Percentiles rank a stretch among this genome's conserved stretches.
Conservation (phyloP, 1,140 invertebrate species). For the Hylyphantes graminicola region DNA sequence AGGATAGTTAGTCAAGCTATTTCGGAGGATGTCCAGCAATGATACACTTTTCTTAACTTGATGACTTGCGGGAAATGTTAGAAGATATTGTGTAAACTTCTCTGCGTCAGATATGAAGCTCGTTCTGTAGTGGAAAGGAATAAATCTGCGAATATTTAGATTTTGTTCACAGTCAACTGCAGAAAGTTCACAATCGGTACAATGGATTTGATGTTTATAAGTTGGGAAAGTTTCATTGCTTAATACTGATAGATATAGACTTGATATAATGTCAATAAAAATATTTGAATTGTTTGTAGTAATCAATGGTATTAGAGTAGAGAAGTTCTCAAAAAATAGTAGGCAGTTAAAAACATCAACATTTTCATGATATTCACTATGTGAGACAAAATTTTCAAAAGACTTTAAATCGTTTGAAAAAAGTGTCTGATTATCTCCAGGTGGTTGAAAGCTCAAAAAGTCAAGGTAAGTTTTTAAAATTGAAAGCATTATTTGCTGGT, state of each 20-base stretch:
- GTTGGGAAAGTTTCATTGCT: not conserved
- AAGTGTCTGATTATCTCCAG: not conserved
- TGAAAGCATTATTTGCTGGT: constrained; percentile 10
- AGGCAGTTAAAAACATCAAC: constrained; percentile 13
- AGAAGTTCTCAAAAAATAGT: constrained; percentile 17
- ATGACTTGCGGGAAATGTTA: not conserved
- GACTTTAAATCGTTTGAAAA: not conserved
- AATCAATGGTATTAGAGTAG: not conserved
- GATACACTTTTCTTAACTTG: not conserved
- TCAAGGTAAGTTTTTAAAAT: constrained; percentile 7
- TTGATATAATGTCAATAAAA: not conserved
- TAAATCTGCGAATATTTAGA: not conserved
- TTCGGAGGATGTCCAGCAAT: not conserved
- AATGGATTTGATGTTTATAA: not conserved
- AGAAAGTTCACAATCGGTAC: not conserved
- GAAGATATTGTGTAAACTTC: not conserved
- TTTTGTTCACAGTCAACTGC: not conserved
- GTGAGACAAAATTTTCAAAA: not conserved
- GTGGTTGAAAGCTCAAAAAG: not conserved
- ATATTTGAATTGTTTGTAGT: not conserved
- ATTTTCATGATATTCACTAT: constrained; percentile 17
- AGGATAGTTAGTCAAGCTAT: not conserved
- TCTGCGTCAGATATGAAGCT: not conserved
- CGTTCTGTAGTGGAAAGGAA: constrained; percentile 6
- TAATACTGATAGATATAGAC: constrained; percentile 9